These are phyloP conservation scores for Salticus scenicus DNA, from an alignment of 2,888 invertebrate species.

Conservation along the genomic window DNA sequence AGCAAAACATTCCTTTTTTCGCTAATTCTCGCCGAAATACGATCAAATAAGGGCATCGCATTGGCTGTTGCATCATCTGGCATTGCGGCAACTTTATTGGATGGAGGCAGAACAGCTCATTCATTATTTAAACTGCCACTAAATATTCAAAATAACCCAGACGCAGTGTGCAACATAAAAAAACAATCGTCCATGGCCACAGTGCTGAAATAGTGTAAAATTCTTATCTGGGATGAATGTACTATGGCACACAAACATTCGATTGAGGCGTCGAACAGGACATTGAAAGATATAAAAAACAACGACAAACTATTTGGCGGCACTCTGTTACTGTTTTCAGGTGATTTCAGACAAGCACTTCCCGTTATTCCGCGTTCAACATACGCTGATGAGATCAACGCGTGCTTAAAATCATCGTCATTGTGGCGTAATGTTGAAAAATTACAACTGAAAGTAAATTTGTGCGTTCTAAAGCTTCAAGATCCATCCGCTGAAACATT, in stretches of 20 bases:
- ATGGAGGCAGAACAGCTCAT: conserved; percentile 76
- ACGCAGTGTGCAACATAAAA: conserved; percentile 19
- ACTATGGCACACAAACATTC: conserved; percentile 58
- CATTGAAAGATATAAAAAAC: conserved; percentile 21
- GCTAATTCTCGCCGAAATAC: background rate
- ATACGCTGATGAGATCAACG: conserved; percentile 69
- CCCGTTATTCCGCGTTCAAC: conserved; percentile 66
- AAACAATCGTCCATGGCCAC: conserved; percentile 23
- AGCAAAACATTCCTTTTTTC: background rate
- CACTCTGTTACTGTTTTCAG: conserved; percentile 60
- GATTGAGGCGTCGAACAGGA: conserved; percentile 70
- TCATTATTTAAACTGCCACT: conserved; percentile 75
- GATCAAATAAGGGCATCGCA: conserved; percentile 69
- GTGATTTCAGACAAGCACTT: conserved; percentile 71
- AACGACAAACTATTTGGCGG: conserved; percentile 3
- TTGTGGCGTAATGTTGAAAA: conserved; percentile 20
- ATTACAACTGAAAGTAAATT: background rate
- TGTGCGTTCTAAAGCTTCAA: background rate
- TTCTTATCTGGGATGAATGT: conserved; percentile 36
- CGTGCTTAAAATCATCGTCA: conserved; percentile 65
- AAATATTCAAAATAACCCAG: conserved; percentile 64
- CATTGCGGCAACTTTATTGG: conserved; percentile 75
- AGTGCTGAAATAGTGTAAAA: conserved; percentile 25
- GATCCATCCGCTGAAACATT: no score
- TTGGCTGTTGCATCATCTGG: conserved; percentile 74